Evolutionary conservation across 2,888 invertebrate genomes (phyloP), one percentile per base, ranked within the genome.

Genomic region (Drosophila kanekoi): DNA sequence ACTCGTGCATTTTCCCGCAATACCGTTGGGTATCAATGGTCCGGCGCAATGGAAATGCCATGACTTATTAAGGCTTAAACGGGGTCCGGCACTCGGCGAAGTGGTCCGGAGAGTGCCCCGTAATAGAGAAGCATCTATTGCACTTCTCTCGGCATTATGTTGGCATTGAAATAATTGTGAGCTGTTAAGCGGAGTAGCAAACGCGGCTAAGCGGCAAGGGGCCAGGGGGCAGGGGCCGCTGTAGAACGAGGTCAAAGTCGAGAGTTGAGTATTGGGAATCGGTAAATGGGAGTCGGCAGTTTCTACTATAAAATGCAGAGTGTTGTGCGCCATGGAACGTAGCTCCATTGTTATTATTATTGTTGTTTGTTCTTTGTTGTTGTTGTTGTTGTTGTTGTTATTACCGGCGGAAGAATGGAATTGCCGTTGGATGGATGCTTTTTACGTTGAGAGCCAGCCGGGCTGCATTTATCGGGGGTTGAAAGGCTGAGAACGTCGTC

Each of bases 331-430:
- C 20, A 11, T 37, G 28, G 8, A 28, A 16, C 28, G 37, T 41
- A 52, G 74, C 56, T 61, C 61, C 54, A 79, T 73, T 79, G 71
- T 79, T 79, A 47, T 49, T 68, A 44, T 61, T 59, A 38, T 58
- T 62, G 33, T 41, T 68, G 64, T 40, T 63, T 74, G 62, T 47
- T 69, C 33, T 60, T 57, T 67, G 28, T 28, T 75, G 56, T 43
- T 73, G 65, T 51, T 75, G 66, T 51, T 75, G 66, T 60, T 70
- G 66, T 67, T 77, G 77, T 70, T 83, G 77, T 77, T 84, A 74
- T 84, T 79, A 79, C 79, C 77, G 72, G 72, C 80, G 79, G 81
- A 81, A 85, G 87, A 81, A 83, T 73, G 61, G 61, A 79, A 79
- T 79, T 79, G 81, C 72, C 56, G 64, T 51, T 79, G 81, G 72